phyloP scores from a whole-genome alignment of 2,113 vertebrate species.

The Tachycineta bicolor region DNA sequence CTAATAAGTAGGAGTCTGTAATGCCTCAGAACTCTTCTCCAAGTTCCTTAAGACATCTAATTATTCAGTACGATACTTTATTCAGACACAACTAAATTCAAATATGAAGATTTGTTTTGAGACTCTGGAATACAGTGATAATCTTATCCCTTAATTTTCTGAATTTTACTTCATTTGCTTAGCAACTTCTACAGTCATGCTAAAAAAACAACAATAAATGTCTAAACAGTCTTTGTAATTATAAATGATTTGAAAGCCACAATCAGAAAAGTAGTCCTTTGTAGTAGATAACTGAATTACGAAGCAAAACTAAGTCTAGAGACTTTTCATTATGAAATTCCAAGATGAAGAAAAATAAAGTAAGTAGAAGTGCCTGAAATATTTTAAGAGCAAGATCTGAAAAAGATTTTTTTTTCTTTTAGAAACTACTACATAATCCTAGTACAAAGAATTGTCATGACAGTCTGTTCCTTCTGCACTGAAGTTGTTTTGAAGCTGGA shows the following conservation, averaged over 20 bases:
- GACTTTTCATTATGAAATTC: constrained; percentile 6
- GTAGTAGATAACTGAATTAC: background rate
- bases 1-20: background rate
- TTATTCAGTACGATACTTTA: background rate
- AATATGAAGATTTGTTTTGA: background rate
- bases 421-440: background rate
- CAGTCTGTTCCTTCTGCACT: background rate
- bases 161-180: background rate
- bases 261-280: background rate
- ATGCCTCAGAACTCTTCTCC: background rate
- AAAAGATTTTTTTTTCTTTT: background rate
- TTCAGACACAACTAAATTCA: background rate
- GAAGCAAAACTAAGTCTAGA: background rate
- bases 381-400: background rate
- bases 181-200: background rate
- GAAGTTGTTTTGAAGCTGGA: background rate
- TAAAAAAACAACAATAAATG: background rate
- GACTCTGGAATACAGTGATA: background rate
- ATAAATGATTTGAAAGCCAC: background rate
- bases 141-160: background rate
- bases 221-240: background rate
- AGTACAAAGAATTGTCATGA: background rate
- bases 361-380: background rate
- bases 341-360: constrained; percentile 9
- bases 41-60: background rate